Conservation (phyloP, 2,888 invertebrate genomes). For the Polia nebulosa region DNA sequence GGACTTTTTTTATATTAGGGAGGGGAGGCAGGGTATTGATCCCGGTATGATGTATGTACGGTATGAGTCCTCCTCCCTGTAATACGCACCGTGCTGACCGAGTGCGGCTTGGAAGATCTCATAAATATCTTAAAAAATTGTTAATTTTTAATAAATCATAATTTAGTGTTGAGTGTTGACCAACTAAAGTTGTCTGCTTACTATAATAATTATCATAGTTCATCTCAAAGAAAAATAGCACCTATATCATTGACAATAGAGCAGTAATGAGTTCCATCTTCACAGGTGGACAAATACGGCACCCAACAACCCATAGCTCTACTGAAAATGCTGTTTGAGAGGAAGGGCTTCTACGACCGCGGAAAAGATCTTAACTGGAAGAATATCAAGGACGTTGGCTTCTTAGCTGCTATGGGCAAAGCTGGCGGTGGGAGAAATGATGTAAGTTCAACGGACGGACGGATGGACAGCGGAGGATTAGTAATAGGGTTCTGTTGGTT, state of each 20-base stretch:
- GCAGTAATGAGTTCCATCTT: neutral
- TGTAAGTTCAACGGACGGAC: conserved; percentile 74
- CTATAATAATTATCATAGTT: neutral
- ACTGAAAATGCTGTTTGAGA: conserved; percentile 97
- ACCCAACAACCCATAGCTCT: conserved; percentile 98
- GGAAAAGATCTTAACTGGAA: conserved; percentile 98
- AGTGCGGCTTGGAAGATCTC: too few species aligned
- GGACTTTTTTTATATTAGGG: too few species aligned
- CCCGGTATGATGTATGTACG: too few species aligned
- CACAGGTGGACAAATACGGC: conserved; percentile 94
- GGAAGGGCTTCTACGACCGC: conserved; percentile 97
- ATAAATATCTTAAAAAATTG: too few species aligned
- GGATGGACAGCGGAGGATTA: too few species aligned
- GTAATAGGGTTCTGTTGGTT: too few species aligned
- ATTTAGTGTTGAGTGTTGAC: too few species aligned
- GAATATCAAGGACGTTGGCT: conserved; percentile 95
- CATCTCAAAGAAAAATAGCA: neutral
- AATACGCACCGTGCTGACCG: too few species aligned
- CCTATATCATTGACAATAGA: neutral
- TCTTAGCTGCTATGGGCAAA: conserved; percentile 96
- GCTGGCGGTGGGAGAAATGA: conserved; percentile 97
- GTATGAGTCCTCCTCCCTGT: too few species aligned
- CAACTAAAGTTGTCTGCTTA: too few species aligned
- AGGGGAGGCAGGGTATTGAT: too few species aligned
- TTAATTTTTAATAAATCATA: too few species aligned